Conservation (phyloP, 1,140 invertebrate species). For the Plutomurus gul region DNA sequence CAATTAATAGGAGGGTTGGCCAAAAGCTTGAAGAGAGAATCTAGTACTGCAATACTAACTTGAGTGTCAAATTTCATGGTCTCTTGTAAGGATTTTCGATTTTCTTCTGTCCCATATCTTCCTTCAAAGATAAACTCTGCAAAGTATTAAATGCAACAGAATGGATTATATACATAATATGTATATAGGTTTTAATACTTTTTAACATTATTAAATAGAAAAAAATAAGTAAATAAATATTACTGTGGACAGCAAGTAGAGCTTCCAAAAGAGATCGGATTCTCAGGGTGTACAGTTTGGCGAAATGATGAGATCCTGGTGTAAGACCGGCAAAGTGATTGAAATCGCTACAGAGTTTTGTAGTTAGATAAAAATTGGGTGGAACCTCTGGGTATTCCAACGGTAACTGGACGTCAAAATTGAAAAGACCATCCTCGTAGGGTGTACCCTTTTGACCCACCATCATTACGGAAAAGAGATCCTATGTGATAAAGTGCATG, state of each 20-base stretch:
- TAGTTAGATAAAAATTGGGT: constrained; percentile 1
- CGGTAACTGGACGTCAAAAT: constrained; percentile 1
- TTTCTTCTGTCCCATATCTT: neutral
- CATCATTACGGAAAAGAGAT: constrained; percentile 21
- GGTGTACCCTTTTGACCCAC: constrained; percentile 4
- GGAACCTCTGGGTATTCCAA: neutral
- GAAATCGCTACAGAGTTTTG: neutral
- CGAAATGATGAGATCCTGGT: constrained; percentile 21
- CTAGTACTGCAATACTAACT: neutral
- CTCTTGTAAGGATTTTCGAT: neutral
- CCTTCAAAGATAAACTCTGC: neutral
- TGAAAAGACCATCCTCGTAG: constrained; percentile 29
- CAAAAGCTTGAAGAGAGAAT: neutral
- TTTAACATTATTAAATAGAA: too few species aligned
- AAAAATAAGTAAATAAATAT: neutral
- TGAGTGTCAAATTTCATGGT: neutral
- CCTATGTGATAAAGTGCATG: neutral
- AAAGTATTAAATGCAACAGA: neutral
- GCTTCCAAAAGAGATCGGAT: neutral
- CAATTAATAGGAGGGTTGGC: neutral
- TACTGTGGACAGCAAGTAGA: neutral
- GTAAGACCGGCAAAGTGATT: neutral
- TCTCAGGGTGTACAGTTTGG: neutral
- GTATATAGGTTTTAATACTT: neutral
- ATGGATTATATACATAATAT: neutral